phyloP scores from a whole-genome alignment of 2,113 vertebrate species.

The Oreotrochilus melanogaster region DNA sequence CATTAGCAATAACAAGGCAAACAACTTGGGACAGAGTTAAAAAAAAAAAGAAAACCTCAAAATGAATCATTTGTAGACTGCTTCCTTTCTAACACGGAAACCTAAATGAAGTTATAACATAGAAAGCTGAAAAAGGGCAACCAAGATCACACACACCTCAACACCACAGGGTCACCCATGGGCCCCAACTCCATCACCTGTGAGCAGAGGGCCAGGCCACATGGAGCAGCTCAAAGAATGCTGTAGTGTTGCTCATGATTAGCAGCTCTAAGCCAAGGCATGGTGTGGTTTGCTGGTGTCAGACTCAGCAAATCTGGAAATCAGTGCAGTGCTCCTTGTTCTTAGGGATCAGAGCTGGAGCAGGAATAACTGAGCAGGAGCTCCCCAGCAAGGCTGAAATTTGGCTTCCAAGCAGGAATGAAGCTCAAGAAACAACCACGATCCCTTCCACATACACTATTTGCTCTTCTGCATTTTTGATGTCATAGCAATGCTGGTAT shows the following conservation, averaged over 20 bases:
- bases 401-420: accelerated
- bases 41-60: background rate
- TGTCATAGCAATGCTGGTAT: background rate
- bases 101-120: background rate
- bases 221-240: accelerated
- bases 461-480: background rate
- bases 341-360: background rate
- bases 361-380: background rate
- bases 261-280: background rate
- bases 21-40: background rate
- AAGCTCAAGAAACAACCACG: background rate
- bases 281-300: accelerated
- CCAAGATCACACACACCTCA: background rate
- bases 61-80: background rate
- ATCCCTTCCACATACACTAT: background rate
- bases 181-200: accelerated
- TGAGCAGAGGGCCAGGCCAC: background rate
- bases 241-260: accelerated
- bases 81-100: background rate
- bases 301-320: background rate
- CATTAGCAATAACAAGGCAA: background rate
- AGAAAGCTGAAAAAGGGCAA: background rate
- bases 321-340: background rate
- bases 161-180: accelerated
- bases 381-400: background rate